phyloP scores from a whole-genome alignment of 2,888 invertebrate species.

The Heliconius hortense region DNA sequence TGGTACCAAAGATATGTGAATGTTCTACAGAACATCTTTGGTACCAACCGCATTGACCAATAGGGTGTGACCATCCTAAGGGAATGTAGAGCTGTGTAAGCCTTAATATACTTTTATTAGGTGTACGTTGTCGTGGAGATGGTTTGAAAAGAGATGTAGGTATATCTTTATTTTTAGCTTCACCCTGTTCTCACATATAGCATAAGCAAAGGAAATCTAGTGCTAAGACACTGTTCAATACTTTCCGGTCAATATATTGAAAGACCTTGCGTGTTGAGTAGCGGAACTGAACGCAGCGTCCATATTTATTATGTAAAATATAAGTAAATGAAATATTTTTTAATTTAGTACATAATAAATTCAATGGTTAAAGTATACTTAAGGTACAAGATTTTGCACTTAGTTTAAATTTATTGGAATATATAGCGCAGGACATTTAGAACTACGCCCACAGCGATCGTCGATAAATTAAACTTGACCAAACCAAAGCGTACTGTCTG shows the following conservation, averaged over 20 bases:
- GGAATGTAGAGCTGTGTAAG: slow-evolving; percentile 3
- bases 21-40: background rate
- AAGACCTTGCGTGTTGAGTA: background rate
- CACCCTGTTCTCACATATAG: background rate
- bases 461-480: background rate
- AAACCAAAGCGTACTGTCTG: background rate
- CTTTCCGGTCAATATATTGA: background rate
- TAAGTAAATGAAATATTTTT: background rate
- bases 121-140: background rate
- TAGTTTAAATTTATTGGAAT: slow-evolving; percentile 1
- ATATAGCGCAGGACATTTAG: background rate
- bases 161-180: background rate
- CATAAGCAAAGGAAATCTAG: background rate
- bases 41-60: slow-evolving; percentile 4
- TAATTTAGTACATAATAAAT: background rate
- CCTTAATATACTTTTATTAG: background rate
- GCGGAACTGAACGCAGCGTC: background rate
- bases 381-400: slow-evolving; percentile 9
- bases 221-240: background rate
- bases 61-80: background rate
- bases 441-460: background rate
- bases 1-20: too few relatives aligned
- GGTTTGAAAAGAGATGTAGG: background rate
- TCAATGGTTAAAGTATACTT: background rate
- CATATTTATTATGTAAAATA: background rate